These are phyloP conservation scores for Endomychus coccineus DNA, from an alignment of 2,888 invertebrate genomes.

Conservation along the genomic window DNA sequence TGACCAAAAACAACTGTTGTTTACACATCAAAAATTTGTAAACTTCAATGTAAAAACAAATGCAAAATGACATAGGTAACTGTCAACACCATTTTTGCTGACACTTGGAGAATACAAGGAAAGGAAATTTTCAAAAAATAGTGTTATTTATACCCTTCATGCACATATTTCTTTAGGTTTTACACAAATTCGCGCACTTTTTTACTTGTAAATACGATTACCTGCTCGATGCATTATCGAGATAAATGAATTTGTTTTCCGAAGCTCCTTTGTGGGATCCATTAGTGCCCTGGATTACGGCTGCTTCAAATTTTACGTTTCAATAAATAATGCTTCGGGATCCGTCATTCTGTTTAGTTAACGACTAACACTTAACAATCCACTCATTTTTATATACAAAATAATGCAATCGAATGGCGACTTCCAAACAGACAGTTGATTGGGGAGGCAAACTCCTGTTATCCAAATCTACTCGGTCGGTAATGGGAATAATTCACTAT, in stretches of 20 bases:
- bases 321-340: slow-evolving; percentile 16
- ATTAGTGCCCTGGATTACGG: slow-evolving; percentile 26
- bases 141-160: slow-evolving; percentile 19
- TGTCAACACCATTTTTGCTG: slow-evolving; percentile 41
- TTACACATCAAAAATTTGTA: too few relatives aligned
- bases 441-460: slow-evolving; percentile 44
- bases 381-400: slow-evolving; percentile 36
- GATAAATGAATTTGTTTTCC: slow-evolving; percentile 41
- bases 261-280: slow-evolving; percentile 36
- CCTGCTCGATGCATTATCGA: slow-evolving; percentile 38
- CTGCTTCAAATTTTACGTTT: slow-evolving; percentile 19
- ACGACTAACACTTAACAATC: slow-evolving; percentile 23
- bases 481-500: too few relatives aligned
- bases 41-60: slow-evolving; percentile 14
- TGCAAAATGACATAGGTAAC: slow-evolving; percentile 39
- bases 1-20: slow-evolving; percentile 1
- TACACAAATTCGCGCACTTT: slow-evolving; percentile 17
- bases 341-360: slow-evolving; percentile 9
- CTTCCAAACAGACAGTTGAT: slow-evolving; percentile 43
- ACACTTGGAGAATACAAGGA: slow-evolving; percentile 37
- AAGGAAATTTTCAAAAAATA: slow-evolving; percentile 29
- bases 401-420: slow-evolving; percentile 43
- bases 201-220: slow-evolving; percentile 30
- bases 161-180: slow-evolving; percentile 23
- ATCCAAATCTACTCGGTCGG: slow-evolving; percentile 15